These are phyloP conservation scores for Dermatemys mawii DNA, from an alignment of 2,113 vertebrate species.

Conservation along the genomic window DNA sequence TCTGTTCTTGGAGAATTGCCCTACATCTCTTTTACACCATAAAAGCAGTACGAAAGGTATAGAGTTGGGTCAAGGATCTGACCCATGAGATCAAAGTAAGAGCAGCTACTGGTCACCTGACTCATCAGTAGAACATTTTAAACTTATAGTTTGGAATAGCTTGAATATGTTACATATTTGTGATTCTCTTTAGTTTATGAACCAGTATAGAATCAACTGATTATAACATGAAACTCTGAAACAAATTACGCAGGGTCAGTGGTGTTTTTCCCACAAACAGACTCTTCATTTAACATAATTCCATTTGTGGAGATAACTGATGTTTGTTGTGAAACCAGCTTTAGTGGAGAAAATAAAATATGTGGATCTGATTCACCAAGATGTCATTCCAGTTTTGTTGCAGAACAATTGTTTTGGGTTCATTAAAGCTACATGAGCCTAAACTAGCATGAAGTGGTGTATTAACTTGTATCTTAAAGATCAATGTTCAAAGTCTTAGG, in stretches of 20 bases:
- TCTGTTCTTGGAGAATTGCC: too few relatives aligned
- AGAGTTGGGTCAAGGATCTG: neutral
- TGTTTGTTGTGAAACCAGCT: neutral
- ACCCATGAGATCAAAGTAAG: neutral
- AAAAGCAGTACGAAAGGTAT: neutral
- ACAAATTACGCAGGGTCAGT: neutral
- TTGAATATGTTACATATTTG: neutral
- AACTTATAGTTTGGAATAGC: neutral
- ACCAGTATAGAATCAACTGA: neutral
- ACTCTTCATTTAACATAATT: neutral
- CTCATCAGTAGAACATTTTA: neutral
- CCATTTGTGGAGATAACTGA: neutral
- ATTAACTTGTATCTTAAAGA: neutral
- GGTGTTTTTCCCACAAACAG: neutral
- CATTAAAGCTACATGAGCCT: neutral
- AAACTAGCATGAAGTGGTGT: neutral
- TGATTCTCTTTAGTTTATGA: neutral
- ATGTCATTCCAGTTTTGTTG: neutral
- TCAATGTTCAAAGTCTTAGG: neutral
- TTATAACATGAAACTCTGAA: neutral
- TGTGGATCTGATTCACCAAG: neutral
- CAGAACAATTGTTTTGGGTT: neutral
- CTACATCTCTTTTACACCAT: neutral
- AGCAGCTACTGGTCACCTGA: neutral
- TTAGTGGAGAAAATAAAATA: neutral